These are phyloP conservation scores for Hecatera dysodea DNA, from an alignment of 2,888 invertebrate genomes.

Conservation along the genomic window DNA sequence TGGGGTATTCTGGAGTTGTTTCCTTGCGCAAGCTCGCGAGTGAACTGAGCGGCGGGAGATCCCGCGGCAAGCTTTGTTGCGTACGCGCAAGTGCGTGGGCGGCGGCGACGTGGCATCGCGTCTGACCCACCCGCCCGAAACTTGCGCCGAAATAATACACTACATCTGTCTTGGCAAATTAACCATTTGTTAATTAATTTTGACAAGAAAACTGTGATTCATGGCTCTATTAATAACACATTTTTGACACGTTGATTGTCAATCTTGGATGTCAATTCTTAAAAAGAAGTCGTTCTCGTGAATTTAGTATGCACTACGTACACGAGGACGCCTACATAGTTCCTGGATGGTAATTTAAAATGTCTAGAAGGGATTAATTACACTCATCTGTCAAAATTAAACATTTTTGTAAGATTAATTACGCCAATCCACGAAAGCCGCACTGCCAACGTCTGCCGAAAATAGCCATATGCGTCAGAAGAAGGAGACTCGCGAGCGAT, in stretches of 20 bases:
- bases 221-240: constrained; percentile 50
- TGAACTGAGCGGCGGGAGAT: constrained; percentile 79
- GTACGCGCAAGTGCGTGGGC: constrained; percentile 83
- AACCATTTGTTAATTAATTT: constrained; percentile 78
- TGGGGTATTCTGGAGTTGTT: constrained; percentile 75
- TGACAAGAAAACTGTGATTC: constrained; percentile 67
- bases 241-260: constrained; percentile 46
- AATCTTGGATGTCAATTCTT: constrained; percentile 47
- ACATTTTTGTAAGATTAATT: constrained; percentile 67
- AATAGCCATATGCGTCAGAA: constrained; percentile 86
- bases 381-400: constrained; percentile 64
- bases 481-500: constrained; percentile 78
- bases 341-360: constrained; percentile 39
- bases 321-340: constrained; percentile 24
- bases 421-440: constrained; percentile 68
- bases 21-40: constrained; percentile 81
- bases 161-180: constrained; percentile 87
- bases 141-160: constrained; percentile 76
- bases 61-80: constrained; percentile 82
- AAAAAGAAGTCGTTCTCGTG: too few relatives aligned
- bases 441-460: constrained; percentile 72
- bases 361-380: constrained; percentile 61
- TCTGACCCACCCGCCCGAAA: constrained; percentile 75
- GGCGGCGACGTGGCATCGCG: constrained; percentile 70
- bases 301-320: constrained; percentile 20